These are phyloP conservation scores for Gymnorhina tibicen DNA, from an alignment of 2,113 vertebrate species.

Conservation along the genomic window DNA sequence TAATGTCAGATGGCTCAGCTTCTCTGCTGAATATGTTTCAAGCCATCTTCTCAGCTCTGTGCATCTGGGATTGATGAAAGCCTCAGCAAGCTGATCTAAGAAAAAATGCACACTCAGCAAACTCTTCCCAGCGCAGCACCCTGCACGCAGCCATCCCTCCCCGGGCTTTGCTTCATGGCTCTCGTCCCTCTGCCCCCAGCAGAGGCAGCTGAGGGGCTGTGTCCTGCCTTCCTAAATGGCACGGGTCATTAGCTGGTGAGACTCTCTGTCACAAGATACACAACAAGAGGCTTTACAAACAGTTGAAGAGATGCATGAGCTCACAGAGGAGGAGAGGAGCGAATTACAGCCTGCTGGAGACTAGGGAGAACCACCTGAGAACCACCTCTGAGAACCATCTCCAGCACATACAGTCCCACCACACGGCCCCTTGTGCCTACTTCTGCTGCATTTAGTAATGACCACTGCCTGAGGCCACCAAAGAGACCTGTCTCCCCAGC, in stretches of 20 bases:
- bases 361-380: background rate
- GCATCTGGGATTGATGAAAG: conserved; percentile 47
- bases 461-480: background rate
- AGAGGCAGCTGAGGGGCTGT: background rate
- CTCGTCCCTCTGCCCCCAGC: background rate
- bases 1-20: background rate
- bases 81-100: background rate
- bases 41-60: background rate
- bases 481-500: background rate
- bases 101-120: background rate
- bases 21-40: background rate
- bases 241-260: background rate
- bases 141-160: background rate
- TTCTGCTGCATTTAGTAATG: background rate
- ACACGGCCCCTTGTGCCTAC: accelerated
- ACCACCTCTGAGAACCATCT: background rate
- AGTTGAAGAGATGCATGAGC: background rate
- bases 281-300: background rate
- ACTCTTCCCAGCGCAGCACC: background rate
- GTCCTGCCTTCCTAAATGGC: background rate
- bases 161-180: background rate
- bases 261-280: background rate
- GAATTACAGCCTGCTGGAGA: background rate
- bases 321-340: background rate
- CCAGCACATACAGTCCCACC: background rate